A percentile compares a stretch with the other conserved stretches of the same genome.
phyloP scores from a whole-genome alignment of 2,888 invertebrate species.

The Glomeris marginata region DNA sequence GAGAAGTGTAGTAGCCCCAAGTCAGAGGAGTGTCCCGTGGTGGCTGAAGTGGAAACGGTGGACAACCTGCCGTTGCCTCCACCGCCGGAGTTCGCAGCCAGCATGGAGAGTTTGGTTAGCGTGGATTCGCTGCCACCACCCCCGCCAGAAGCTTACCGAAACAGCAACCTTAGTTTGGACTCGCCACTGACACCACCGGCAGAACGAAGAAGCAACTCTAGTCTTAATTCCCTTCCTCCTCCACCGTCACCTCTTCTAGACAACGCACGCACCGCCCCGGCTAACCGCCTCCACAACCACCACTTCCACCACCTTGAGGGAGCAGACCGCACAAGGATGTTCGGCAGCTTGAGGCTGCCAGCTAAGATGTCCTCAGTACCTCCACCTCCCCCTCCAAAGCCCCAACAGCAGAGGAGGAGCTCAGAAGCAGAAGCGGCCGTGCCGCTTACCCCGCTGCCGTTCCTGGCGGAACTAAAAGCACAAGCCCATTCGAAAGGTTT shows the following conservation, averaged over 20 bases:
- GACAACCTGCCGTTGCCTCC: conserved; percentile 49
- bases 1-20: neutral
- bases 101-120: conserved; percentile 14
- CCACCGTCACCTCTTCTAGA: conserved; percentile 8
- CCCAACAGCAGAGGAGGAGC: conserved; percentile 11
- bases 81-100: conserved; percentile 49
- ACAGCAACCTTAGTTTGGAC: conserved; percentile 19
- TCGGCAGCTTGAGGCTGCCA: conserved; percentile 5
- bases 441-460: conserved; percentile 19
- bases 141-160: conserved; percentile 25
- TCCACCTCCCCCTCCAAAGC: conserved; percentile 15
- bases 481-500: conserved; percentile 11
- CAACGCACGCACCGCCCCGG: conserved; percentile 12
- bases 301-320: conserved; percentile 5
- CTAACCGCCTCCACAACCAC: no score
- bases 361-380: conserved; percentile 14
- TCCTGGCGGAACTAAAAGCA: conserved; percentile 18
- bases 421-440: conserved; percentile 17
- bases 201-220: conserved; percentile 8
- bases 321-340: neutral
- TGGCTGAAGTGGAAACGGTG: conserved; percentile 12
- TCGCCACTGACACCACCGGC: conserved; percentile 13
- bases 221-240: conserved; percentile 10
- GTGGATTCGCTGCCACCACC: conserved; percentile 21
- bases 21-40: conserved; percentile 22